Percentiles rank a stretch among this genome's conserved stretches.
Conservation (phyloP, 2,888 invertebrate genomes). For the Andrena hattorfiana region DNA sequence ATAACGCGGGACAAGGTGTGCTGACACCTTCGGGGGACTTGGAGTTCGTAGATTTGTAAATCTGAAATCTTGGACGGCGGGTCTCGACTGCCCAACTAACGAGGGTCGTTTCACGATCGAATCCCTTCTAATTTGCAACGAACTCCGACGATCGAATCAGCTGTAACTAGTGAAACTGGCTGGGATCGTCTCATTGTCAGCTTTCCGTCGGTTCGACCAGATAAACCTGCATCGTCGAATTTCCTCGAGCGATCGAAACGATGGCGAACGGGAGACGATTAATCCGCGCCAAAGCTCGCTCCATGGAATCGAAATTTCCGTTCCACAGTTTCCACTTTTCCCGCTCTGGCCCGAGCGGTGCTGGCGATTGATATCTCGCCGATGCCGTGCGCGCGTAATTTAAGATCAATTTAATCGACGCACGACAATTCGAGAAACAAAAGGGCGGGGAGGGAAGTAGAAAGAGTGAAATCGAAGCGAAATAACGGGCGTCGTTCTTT, state of each 20-base stretch:
- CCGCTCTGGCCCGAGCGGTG: background rate
- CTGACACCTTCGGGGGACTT: no score
- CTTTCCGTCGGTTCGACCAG: background rate
- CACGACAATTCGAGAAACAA: background rate
- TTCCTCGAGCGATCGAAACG: conserved; percentile 15
- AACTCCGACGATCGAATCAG: conserved; percentile 2
- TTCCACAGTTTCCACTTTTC: conserved; percentile 29
- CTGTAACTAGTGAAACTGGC: background rate
- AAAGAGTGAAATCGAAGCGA: conserved; percentile 8
- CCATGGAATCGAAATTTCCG: conserved; percentile 31
- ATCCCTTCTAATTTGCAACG: background rate
- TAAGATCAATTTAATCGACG: conserved; percentile 52
- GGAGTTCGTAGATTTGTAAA: no score
- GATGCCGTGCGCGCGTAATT: conserved; percentile 12
- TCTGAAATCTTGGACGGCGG: no score
- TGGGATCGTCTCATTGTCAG: background rate
- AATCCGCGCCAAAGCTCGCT: conserved; percentile 11
- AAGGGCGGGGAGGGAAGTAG: background rate
- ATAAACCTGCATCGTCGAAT: conserved; percentile 7
- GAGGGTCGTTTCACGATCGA: background rate
- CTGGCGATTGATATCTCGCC: conserved; percentile 9
- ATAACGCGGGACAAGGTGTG: no score
- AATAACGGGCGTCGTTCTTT: conserved; percentile 23
- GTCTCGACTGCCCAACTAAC: background rate
- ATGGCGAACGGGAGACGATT: conserved; percentile 28